A percentile compares a stretch with the other conserved stretches of the same genome.
These are phyloP conservation scores for Symphodus melops DNA, from an alignment of 2,113 vertebrate genomes.

Conservation along the genomic window DNA sequence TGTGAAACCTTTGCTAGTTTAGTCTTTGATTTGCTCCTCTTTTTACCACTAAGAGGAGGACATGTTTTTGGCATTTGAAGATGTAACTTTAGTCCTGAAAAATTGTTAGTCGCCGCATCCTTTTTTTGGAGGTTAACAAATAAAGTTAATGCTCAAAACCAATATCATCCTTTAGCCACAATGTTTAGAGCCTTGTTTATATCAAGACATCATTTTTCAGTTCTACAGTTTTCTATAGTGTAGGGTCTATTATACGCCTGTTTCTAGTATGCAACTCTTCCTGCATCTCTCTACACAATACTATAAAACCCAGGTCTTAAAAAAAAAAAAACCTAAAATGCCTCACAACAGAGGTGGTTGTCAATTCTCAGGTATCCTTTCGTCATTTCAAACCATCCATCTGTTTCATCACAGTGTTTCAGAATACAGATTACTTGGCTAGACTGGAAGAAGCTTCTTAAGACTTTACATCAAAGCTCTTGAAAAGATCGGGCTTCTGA, in stretches of 20 bases:
- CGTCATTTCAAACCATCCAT: conserved; percentile 33
- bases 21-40: not conserved
- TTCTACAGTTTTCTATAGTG: too few relatives aligned
- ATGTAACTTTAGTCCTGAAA: too few relatives aligned
- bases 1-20: not conserved
- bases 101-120: too few relatives aligned
- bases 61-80: too few relatives aligned
- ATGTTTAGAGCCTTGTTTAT: not conserved
- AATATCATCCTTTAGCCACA: not conserved
- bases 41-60: too few relatives aligned
- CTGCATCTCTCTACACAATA: not conserved
- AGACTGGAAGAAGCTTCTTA: conserved; percentile 31
- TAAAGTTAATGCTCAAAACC: too few relatives aligned
- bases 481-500: conserved; percentile 24
- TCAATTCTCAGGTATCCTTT: not conserved
- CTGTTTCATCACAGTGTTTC: conserved; percentile 62
- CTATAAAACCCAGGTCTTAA: conserved; percentile 16
- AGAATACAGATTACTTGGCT: conserved; percentile 46
- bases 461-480: conserved; percentile 34
- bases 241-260: not conserved
- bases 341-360: conserved; percentile 19
- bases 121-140: too few relatives aligned
- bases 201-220: too few relatives aligned
- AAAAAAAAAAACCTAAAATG: not conserved
- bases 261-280: not conserved